Conservation (phyloP, 2,113 vertebrate genomes). For the Osmerus eperlanus region DNA sequence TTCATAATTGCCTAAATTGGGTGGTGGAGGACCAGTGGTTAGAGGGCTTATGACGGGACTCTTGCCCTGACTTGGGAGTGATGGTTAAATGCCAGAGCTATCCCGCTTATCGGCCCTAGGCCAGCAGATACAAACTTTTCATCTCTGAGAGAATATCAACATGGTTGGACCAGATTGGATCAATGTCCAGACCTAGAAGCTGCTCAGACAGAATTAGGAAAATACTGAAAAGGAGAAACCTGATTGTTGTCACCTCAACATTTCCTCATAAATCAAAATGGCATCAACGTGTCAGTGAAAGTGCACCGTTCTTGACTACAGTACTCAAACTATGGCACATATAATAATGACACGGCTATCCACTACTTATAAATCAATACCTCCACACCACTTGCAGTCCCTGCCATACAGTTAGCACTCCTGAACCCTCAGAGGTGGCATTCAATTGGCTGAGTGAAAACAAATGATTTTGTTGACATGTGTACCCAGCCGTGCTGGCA, state of each 20-base stretch:
- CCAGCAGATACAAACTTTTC: slow-evolving; percentile 59
- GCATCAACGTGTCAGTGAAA: background rate
- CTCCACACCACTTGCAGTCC: too few relatives aligned
- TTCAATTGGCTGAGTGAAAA: background rate
- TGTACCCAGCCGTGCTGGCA: too few relatives aligned
- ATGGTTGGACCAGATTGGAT: slow-evolving; percentile 58
- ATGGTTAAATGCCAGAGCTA: slow-evolving; percentile 79
- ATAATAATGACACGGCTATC: too few relatives aligned
- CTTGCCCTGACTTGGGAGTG: slow-evolving; percentile 74
- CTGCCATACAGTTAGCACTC: too few relatives aligned
- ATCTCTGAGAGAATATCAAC: slow-evolving; percentile 52
- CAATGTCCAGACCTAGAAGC: slow-evolving; percentile 37
- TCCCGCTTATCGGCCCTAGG: slow-evolving; percentile 61
- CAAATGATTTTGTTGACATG: background rate
- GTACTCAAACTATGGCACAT: too few relatives aligned
- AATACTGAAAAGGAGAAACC: background rate
- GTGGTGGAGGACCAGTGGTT: slow-evolving; percentile 68
- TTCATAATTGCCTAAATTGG: slow-evolving; percentile 91
- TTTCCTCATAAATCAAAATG: background rate
- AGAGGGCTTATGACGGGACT: slow-evolving; percentile 65
- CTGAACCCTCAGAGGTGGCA: background rate
- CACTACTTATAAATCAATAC: too few relatives aligned
- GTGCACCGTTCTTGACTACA: too few relatives aligned
- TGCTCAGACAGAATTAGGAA: slow-evolving; percentile 18
- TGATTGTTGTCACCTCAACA: background rate